phyloP scores from a whole-genome alignment of 2,888 invertebrate species.

The Tenthredo amoena region DNA sequence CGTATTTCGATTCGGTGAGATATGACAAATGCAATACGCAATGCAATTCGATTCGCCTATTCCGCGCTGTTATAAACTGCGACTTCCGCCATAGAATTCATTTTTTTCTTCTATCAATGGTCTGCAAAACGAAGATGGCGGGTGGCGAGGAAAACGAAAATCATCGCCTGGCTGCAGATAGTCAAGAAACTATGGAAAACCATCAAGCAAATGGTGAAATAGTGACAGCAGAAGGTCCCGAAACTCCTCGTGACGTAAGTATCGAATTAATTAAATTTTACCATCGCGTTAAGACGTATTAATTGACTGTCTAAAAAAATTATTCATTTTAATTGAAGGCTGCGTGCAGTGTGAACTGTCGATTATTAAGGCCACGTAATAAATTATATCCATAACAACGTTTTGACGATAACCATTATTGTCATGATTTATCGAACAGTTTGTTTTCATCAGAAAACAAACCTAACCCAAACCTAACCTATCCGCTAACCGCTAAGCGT shows the following conservation, averaged over 20 bases:
- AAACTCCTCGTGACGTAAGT: conserved; percentile 69
- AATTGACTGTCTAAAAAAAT: not conserved
- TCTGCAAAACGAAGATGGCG: conserved; percentile 59
- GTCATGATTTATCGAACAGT: not conserved
- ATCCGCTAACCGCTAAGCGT: not conserved
- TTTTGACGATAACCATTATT: not conserved
- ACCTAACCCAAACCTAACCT: conserved; percentile 29
- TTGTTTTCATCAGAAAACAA: conserved; percentile 10
- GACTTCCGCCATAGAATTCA: conserved; percentile 15
- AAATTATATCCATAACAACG: not conserved
- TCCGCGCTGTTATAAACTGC: not conserved
- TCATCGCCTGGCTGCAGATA: conserved; percentile 56
- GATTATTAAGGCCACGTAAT: conserved; percentile 1
- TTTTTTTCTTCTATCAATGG: conserved; percentile 13
- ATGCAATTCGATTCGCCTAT: not conserved
- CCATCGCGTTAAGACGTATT: not conserved
- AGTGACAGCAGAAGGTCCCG: conserved; percentile 62
- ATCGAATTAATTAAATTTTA: conserved; percentile 31
- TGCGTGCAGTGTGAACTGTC: not conserved
- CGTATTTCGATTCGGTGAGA: not conserved
- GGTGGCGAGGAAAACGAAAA: conserved; percentile 62
- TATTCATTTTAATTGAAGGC: conserved; percentile 29
- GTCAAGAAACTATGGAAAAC: conserved; percentile 65
- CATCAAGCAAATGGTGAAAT: conserved; percentile 67
- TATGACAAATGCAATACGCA: not conserved